Evolutionary conservation across 2,797 vertebrate genomes (phyloP).

Genomic region (Discoglossus pictus): DNA sequence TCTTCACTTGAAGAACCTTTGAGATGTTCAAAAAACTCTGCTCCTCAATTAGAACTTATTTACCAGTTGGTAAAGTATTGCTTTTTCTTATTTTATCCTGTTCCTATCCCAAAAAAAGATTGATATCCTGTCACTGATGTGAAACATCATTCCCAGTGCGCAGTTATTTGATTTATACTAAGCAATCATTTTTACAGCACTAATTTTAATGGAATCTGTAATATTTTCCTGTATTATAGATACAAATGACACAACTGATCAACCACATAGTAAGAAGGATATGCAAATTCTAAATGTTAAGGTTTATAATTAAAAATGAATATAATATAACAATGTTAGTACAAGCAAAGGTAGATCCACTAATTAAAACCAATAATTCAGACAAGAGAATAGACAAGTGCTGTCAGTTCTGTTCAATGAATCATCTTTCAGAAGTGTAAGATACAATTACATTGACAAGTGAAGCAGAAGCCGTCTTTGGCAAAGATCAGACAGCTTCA

Average conservation of each 20-base stretch:
- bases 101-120: too few species aligned
- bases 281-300: conserved; percentile 40
- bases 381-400: conserved; percentile 45
- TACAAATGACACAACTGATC: conserved; percentile 28
- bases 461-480: conserved; percentile 44
- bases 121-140: too few species aligned
- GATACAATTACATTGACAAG: conserved; percentile 45
- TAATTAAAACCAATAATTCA: conserved; percentile 55
- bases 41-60: too few species aligned
- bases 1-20: too few species aligned
- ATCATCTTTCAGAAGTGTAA: conserved; percentile 47
- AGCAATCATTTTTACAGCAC: conserved; percentile 2
- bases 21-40: too few species aligned
- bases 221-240: conserved; percentile 6
- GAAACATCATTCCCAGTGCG: too few species aligned
- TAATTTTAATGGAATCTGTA: neutral
- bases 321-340: conserved; percentile 31
- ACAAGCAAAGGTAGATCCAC: conserved; percentile 38
- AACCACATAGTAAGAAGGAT: conserved; percentile 42
- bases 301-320: conserved; percentile 42
- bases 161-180: too few species aligned
- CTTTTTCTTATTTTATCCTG: too few species aligned
- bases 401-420: conserved; percentile 50
- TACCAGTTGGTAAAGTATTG: too few species aligned
- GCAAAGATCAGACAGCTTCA: conserved; percentile 34